phyloP scores from a whole-genome alignment of 1,140 invertebrate genomes.

The Hestina assimilis region DNA sequence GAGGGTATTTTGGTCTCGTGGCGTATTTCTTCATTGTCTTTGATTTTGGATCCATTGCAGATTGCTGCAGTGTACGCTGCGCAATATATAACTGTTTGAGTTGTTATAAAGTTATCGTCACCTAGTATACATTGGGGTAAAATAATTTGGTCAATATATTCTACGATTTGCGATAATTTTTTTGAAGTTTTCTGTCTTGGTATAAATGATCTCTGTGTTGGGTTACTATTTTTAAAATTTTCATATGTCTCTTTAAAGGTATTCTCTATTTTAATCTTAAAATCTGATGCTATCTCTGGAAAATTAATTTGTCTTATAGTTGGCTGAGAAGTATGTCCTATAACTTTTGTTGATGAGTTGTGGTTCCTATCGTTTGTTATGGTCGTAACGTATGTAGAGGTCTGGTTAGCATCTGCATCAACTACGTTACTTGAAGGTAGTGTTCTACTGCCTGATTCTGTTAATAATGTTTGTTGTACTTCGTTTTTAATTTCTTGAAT shows the following conservation, averaged over 20 bases:
- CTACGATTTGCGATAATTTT: neutral
- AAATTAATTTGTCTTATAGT: neutral
- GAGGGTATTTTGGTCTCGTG: neutral
- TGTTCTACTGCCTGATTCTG: too few species aligned
- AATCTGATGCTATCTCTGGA: neutral
- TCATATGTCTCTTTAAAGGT: neutral
- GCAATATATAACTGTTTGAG: constrained; percentile 11
- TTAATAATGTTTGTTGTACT: neutral
- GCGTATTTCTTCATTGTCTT: neutral
- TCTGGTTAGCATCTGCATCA: too few species aligned
- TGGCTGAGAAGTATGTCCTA: neutral
- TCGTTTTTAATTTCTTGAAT: constrained; percentile 7
- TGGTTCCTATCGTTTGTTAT: too few species aligned
- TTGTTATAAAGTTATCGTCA: neutral
- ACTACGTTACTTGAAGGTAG: too few species aligned
- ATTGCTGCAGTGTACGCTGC: constrained; percentile 8
- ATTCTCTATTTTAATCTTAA: neutral
- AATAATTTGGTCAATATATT: neutral
- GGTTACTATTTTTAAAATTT: neutral
- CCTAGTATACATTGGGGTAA: constrained; percentile 1
- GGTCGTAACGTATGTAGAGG: too few species aligned
- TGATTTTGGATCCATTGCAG: constrained; percentile 16
- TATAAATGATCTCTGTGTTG: neutral
- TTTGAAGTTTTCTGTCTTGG: constrained; percentile 1
- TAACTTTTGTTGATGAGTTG: neutral